A percentile compares a stretch with the other conserved stretches of the same genome.
Conservation (phyloP, 1,140 invertebrate genomes). For the Mactra quadrangularis region DNA sequence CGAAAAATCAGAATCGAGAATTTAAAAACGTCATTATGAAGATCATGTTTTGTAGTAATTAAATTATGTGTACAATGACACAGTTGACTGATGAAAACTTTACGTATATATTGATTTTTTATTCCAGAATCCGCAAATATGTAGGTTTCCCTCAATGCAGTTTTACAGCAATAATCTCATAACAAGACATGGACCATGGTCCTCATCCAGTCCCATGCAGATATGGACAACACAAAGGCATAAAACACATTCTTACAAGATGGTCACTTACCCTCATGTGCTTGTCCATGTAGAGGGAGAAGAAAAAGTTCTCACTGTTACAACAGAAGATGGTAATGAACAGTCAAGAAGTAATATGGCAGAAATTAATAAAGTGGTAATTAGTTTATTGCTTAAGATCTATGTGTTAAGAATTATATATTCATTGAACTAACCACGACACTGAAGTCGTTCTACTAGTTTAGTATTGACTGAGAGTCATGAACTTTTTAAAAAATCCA, state of each 20-base stretch:
- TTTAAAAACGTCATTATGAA: too few species aligned
- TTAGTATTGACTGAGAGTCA: too few species aligned
- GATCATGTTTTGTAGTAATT: too few species aligned
- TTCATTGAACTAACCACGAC: too few species aligned
- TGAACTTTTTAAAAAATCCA: too few species aligned
- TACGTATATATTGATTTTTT: not conserved
- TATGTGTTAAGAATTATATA: too few species aligned
- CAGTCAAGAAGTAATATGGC: conserved; percentile 73
- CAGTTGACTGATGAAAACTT: too few species aligned
- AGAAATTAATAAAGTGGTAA: conserved; percentile 76
- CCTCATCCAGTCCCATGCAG: conserved; percentile 14
- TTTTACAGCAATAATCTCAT: conserved; percentile 73
- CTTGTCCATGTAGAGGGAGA: conserved; percentile 78
- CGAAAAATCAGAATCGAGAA: too few species aligned
- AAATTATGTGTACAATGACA: too few species aligned
- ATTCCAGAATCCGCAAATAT: conserved; percentile 74
- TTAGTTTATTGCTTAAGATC: not conserved
- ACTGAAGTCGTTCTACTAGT: too few species aligned
- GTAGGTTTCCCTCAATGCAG: conserved; percentile 73
- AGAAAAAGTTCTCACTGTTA: conserved; percentile 73
- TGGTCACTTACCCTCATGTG: conserved; percentile 61
- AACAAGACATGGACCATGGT: conserved; percentile 39
- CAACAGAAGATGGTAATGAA: conserved; percentile 79
- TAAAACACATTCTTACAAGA: not conserved
- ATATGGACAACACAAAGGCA: conserved; percentile 58